Evolutionary conservation across 2,888 invertebrate genomes (phyloP).

Genomic region (Lymantria monacha): DNA sequence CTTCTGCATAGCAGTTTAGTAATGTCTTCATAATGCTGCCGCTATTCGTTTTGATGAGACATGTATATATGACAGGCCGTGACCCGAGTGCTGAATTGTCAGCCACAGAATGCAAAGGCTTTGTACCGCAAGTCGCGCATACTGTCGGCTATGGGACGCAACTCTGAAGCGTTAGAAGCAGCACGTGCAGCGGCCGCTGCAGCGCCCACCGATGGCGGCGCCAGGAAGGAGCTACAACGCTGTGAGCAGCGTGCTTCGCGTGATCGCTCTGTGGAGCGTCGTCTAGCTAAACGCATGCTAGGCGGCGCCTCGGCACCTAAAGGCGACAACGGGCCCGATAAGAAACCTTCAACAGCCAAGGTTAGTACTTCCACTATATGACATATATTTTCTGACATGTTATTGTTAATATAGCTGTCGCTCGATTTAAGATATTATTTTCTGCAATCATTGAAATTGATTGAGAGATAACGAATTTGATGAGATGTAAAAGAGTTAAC

Average conservation of each 20-base stretch:
- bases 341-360: slow-evolving; percentile 66
- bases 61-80: slow-evolving; percentile 82
- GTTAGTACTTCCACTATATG: slow-evolving; percentile 35
- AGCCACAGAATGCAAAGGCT: slow-evolving; percentile 95
- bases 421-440: too few species aligned
- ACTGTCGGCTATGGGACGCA: slow-evolving; percentile 79
- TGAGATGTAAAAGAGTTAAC: too few species aligned
- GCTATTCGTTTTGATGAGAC: too few species aligned
- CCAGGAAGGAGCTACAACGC: slow-evolving; percentile 63
- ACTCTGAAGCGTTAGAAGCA: slow-evolving; percentile 85
- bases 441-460: too few species aligned
- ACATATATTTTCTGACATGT: too few species aligned
- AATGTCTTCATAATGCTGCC: too few species aligned
- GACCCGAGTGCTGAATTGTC: slow-evolving; percentile 90
- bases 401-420: not conserved
- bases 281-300: slow-evolving; percentile 77
- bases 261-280: slow-evolving; percentile 74
- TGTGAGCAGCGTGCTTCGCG: slow-evolving; percentile 62
- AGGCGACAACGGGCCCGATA: slow-evolving; percentile 43
- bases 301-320: slow-evolving; percentile 36
- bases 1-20: too few species aligned
- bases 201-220: slow-evolving; percentile 66
- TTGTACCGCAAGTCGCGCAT: slow-evolving; percentile 88
- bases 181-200: slow-evolving; percentile 63
- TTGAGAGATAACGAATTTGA: too few species aligned